A percentile compares a stretch with the other conserved stretches of the same genome.
These are phyloP conservation scores for Hydrotaea cyrtoneurina DNA, from an alignment of 2,888 invertebrate species.

Conservation along the genomic window DNA sequence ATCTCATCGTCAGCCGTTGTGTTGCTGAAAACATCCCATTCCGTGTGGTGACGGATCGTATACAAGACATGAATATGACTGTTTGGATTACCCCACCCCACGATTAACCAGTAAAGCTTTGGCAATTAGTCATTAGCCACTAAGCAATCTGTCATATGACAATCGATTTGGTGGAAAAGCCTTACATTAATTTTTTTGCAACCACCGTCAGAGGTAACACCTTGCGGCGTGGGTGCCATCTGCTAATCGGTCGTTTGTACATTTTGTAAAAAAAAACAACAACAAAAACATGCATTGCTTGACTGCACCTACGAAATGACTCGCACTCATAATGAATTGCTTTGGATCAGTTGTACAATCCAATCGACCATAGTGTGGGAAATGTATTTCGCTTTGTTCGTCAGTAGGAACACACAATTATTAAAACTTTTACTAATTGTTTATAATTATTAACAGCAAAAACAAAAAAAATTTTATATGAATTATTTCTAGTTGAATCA, in stretches of 20 bases:
- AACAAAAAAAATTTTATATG: neutral
- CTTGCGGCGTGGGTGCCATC: neutral
- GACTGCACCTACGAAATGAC: neutral
- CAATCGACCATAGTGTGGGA: neutral
- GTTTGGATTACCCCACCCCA: no score
- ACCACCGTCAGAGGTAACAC: neutral
- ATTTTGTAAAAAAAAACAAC: no score
- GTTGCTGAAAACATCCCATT: no score
- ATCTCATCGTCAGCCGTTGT: no score
- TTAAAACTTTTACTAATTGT: conserved; percentile 16
- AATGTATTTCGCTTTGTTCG: conserved; percentile 1
- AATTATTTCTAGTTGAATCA: conserved; percentile 30
- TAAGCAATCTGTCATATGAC: neutral
- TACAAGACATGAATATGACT: no score
- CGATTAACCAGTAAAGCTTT: no score
- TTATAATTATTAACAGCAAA: neutral
- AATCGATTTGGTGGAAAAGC: neutral
- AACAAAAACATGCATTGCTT: neutral
- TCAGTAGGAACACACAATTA: neutral
- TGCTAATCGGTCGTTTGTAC: neutral
- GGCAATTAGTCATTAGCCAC: neutral
- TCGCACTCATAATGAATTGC: neutral
- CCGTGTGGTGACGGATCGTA: no score
- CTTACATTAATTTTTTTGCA: neutral
- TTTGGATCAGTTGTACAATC: neutral